phyloP scores from a whole-genome alignment of 2,113 vertebrate genomes.

The Perca fluviatilis region DNA sequence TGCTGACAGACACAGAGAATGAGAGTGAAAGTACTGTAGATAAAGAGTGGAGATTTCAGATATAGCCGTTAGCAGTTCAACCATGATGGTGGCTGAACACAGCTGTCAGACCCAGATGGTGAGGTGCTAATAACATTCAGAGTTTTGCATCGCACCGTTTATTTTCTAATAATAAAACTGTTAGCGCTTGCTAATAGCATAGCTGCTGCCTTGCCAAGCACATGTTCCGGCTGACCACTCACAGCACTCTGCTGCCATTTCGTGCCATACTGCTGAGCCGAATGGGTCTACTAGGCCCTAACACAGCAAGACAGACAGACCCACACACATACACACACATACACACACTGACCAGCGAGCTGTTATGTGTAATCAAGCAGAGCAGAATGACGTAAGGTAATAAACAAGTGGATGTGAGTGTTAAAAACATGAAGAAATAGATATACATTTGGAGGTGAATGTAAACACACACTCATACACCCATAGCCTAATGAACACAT shows the following conservation, averaged over 20 bases:
- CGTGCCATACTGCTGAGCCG: slow-evolving; percentile 50
- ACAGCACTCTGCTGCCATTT: slow-evolving; percentile 72
- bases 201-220: slow-evolving; percentile 77
- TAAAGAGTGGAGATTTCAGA: slow-evolving; percentile 71
- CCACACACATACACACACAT: slow-evolving; percentile 8
- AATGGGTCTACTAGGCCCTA: slow-evolving; percentile 54
- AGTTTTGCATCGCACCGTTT: slow-evolving; percentile 81
- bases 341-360: slow-evolving; percentile 39
- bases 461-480: slow-evolving; percentile 22
- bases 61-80: slow-evolving; percentile 74
- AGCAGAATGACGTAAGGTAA: slow-evolving; percentile 50
- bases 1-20: slow-evolving; percentile 33
- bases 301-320: slow-evolving; percentile 24
- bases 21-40: slow-evolving; percentile 56
- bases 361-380: slow-evolving; percentile 51
- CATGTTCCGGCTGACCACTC: slow-evolving; percentile 73
- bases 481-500: background rate
- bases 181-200: slow-evolving; percentile 82
- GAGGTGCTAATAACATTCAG: slow-evolving; percentile 82
- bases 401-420: slow-evolving; percentile 31
- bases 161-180: slow-evolving; percentile 87
- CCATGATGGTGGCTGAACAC: slow-evolving; percentile 78
- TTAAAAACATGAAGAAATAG: slow-evolving; percentile 31
- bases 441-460: slow-evolving; percentile 5
- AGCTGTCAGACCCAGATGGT: slow-evolving; percentile 83